phyloP scores from a whole-genome alignment of 1,140 invertebrate species.

The Pseudachorutes palmiensis region DNA sequence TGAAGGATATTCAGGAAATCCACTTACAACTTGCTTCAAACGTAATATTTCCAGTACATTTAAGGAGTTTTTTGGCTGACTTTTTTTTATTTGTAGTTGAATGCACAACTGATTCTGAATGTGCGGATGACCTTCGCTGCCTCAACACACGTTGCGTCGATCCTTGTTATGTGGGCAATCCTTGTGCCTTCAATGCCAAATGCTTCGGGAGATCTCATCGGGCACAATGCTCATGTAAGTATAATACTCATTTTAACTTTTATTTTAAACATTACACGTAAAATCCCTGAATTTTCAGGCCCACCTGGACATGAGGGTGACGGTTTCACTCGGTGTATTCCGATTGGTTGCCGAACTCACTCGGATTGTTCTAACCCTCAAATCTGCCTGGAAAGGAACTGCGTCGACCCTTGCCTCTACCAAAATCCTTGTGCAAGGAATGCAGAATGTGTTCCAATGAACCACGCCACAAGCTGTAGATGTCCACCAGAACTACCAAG shows the following conservation, averaged over 20 bases:
- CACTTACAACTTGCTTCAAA: slow-evolving; percentile 44
- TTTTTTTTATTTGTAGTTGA: slow-evolving; percentile 55
- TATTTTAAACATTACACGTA: too few species aligned
- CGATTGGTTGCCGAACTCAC: slow-evolving; percentile 55
- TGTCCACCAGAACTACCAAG: slow-evolving; percentile 49
- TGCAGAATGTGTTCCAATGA: slow-evolving; percentile 63
- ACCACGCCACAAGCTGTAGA: slow-evolving; percentile 65
- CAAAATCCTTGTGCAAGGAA: slow-evolving; percentile 65
- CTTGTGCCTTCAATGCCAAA: slow-evolving; percentile 69
- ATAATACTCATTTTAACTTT: too few species aligned
- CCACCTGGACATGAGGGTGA: slow-evolving; percentile 64
- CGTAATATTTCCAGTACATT: slow-evolving; percentile 7
- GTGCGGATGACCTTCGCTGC: slow-evolving; percentile 76
- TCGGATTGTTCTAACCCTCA: slow-evolving; percentile 62
- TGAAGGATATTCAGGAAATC: slow-evolving; percentile 58
- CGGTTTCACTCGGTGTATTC: slow-evolving; percentile 51
- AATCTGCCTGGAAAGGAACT: slow-evolving; percentile 61
- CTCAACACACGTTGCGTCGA: slow-evolving; percentile 66
- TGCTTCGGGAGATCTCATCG: slow-evolving; percentile 65
- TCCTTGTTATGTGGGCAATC: slow-evolving; percentile 61
- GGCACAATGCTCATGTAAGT: slow-evolving; percentile 60
- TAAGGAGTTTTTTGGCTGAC: background rate
- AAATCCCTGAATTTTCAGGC: too few species aligned
- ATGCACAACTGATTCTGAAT: slow-evolving; percentile 70
- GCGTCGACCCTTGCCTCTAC: slow-evolving; percentile 66